phyloP scores from a whole-genome alignment of 2,888 invertebrate species.

The Teleogryllus oceanicus region DNA sequence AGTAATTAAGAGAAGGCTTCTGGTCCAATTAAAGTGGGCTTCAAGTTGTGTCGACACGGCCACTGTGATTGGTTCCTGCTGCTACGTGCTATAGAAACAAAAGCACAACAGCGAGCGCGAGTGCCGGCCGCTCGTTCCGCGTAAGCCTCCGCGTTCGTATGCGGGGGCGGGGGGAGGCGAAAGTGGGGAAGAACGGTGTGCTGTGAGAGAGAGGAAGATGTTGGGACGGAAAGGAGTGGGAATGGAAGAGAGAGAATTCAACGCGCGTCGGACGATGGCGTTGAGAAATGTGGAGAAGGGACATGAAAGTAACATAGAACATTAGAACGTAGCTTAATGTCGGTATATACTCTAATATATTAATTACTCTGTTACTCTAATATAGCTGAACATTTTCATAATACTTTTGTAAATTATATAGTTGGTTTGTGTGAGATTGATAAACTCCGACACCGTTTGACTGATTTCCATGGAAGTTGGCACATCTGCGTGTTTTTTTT shows the following conservation, averaged over 20 bases:
- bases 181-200: not conserved
- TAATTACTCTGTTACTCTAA: no score
- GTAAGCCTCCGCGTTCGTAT: not conserved
- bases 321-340: no score
- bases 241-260: not conserved
- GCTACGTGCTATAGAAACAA: not conserved
- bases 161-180: not conserved
- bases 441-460: no score
- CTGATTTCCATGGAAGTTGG: no score
- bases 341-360: no score
- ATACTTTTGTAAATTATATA: no score
- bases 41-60: constrained; percentile 18
- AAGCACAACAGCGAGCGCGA: not conserved
- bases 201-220: not conserved
- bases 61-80: constrained; percentile 18
- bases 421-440: no score
- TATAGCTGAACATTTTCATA: no score
- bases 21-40: constrained; percentile 4
- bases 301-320: no score
- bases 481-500: no score
- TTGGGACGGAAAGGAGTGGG: not conserved
- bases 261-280: no score
- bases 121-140: not conserved
- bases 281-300: no score
- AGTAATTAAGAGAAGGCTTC: constrained; percentile 18